Conservation (phyloP, 2,113 vertebrate genomes). For the Atlantisia rogersi region DNA sequence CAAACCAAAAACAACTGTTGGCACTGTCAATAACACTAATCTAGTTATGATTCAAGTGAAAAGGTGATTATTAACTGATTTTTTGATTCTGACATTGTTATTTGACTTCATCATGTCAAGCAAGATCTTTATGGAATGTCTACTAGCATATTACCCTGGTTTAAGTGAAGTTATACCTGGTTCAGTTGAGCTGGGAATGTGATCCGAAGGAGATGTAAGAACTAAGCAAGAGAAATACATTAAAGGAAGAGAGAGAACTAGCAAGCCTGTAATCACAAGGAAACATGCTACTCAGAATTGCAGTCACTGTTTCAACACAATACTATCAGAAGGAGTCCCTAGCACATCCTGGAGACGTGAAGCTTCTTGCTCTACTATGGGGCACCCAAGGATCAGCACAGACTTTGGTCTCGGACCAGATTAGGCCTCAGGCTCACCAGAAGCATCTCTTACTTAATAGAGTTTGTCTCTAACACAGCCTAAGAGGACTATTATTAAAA, state of each 20-base stretch:
- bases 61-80: neutral
- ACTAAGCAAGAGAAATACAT: neutral
- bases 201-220: neutral
- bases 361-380: neutral
- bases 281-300: neutral
- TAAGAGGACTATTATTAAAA: slow-evolving; percentile 34
- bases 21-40: neutral
- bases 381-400: neutral
- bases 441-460: neutral
- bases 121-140: neutral
- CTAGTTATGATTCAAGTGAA: neutral
- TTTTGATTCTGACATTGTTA: neutral
- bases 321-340: neutral
- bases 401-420: neutral
- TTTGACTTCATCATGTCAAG: neutral
- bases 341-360: neutral
- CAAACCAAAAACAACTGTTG: neutral
- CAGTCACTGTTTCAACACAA: neutral
- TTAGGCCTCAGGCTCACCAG: neutral
- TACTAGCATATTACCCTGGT: neutral
- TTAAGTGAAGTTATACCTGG: neutral
- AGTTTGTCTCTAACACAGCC: slow-evolving; percentile 1
- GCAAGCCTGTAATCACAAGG: neutral
- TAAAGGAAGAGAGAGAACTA: neutral
- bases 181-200: neutral